phyloP scores from a whole-genome alignment of 2,113 vertebrate species.

The Psophia crepitans region DNA sequence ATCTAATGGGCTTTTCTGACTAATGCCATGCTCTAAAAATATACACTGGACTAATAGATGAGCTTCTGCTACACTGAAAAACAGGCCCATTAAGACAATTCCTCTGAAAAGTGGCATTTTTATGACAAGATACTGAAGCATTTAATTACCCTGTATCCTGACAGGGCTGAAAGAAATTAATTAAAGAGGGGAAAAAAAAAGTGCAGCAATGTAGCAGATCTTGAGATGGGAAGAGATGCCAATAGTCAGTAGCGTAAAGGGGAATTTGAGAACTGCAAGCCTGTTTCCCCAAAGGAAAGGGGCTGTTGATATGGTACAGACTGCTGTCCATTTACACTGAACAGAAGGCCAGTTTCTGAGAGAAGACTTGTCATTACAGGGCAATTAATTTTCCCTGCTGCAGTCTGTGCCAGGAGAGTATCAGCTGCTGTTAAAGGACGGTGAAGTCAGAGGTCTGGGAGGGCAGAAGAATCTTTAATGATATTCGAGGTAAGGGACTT shows the following conservation, averaged over 20 bases:
- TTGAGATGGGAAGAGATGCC: conserved; percentile 7
- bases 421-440: background rate
- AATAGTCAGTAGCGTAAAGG: background rate
- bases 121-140: conserved; percentile 48
- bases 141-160: conserved; percentile 51
- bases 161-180: conserved; percentile 52
- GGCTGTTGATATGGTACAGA: background rate
- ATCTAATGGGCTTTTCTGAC: conserved; percentile 62
- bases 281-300: background rate
- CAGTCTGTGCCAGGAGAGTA: background rate
- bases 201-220: background rate
- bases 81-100: conserved; percentile 58
- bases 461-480: background rate
- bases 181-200: background rate
- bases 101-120: conserved; percentile 57
- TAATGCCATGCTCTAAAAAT: conserved; percentile 65
- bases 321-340: background rate
- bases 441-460: background rate
- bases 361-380: background rate
- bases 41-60: conserved; percentile 58
- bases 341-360: background rate
- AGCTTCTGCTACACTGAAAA: conserved; percentile 37
- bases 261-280: background rate
- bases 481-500: background rate
- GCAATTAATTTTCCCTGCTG: background rate